Evolutionary conservation across 1,140 invertebrate species (phyloP).

Genomic region (Cydia strobilella): DNA sequence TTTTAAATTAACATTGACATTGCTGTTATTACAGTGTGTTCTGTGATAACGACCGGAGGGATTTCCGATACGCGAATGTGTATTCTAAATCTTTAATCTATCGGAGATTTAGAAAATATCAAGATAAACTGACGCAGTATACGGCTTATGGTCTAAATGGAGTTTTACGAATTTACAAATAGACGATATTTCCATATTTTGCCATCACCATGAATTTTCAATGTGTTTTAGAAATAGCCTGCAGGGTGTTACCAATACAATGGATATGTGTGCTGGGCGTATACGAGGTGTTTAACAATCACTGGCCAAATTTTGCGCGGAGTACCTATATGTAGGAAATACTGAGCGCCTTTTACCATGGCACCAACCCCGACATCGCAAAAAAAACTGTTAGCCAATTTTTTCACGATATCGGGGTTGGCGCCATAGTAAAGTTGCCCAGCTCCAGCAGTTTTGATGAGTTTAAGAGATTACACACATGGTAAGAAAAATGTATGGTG

Average conservation of each 20-base stretch:
- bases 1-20: not conserved
- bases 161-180: not conserved
- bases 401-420: no score
- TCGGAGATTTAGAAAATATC: not conserved
- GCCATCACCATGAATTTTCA: not conserved
- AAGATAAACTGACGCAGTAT: conserved; percentile 5
- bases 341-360: no score
- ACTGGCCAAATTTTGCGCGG: no score
- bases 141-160: not conserved
- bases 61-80: conserved; percentile 22
- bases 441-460: no score
- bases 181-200: not conserved
- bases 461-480: not conserved
- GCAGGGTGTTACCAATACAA: no score
- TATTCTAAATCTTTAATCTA: conserved; percentile 29
- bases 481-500: not conserved
- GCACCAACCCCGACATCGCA: no score
- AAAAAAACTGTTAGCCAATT: no score
- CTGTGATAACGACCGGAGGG: not conserved
- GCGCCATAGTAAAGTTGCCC: not conserved
- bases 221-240: no score
- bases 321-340: no score
- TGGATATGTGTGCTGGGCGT: no score
- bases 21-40: not conserved
- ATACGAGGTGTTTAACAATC: no score